phyloP scores from a whole-genome alignment of 2,113 vertebrate species.

The Sceloporus undulatus region DNA sequence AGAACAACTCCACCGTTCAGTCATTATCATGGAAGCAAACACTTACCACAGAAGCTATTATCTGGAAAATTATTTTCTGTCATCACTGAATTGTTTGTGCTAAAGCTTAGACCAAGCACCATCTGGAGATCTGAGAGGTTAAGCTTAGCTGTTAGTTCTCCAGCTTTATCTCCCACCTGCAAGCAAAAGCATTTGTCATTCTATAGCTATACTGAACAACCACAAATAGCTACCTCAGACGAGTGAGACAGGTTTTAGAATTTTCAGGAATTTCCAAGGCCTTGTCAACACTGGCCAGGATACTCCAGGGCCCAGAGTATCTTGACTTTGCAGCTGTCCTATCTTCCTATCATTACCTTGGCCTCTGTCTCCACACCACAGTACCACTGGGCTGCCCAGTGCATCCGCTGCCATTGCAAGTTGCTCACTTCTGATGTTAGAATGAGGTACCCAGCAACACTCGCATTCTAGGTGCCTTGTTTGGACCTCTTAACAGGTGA shows the following conservation, averaged over 20 bases:
- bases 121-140: conserved; percentile 96
- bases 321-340: no score
- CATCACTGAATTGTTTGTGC: conserved; percentile 89
- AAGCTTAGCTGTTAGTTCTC: conserved; percentile 94
- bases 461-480: no score
- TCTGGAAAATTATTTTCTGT: conserved; percentile 86
- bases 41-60: conserved; percentile 82
- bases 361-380: no score
- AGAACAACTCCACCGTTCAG: background rate
- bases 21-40: background rate
- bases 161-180: conserved; percentile 89
- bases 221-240: no score
- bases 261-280: background rate
- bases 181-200: conserved; percentile 48
- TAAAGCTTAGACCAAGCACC: conserved; percentile 94
- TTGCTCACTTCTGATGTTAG: no score
- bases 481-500: no score
- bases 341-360: no score
- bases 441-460: no score
- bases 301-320: no score
- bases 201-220: background rate
- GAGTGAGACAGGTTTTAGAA: background rate
- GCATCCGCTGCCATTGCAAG: no score
- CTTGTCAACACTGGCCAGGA: no score
- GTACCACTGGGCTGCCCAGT: no score